Evolutionary conservation across 2,888 invertebrate species (phyloP).

Genomic region (Asteroscopus sphinx): DNA sequence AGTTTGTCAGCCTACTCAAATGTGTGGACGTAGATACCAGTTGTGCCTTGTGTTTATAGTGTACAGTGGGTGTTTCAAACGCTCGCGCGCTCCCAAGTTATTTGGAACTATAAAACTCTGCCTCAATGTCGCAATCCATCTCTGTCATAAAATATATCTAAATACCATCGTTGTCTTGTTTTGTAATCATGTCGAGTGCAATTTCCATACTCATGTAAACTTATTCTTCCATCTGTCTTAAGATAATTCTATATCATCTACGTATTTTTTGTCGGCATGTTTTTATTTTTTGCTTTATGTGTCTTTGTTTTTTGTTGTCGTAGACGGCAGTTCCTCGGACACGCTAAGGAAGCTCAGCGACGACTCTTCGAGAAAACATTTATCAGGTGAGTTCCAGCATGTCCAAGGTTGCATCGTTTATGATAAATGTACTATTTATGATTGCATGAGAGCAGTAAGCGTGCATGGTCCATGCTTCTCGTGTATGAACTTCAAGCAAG

Average conservation of each 20-base stretch:
- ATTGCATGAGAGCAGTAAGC: conserved; percentile 70
- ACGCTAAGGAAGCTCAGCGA: conserved; percentile 86
- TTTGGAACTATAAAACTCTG: conserved; percentile 69
- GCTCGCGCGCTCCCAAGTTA: conserved; percentile 60
- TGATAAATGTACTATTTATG: conserved; percentile 48
- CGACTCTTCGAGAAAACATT: conserved; percentile 88
- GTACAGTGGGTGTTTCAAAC: conserved; percentile 68
- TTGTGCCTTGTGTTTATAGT: conserved; percentile 64
- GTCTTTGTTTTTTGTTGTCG: conserved; percentile 85
- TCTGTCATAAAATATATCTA: conserved; percentile 56
- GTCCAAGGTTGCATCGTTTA: conserved; percentile 45
- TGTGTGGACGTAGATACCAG: conserved; percentile 64
- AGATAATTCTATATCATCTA: conserved; percentile 59
- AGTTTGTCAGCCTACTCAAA: conserved; percentile 72
- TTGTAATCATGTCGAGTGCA: conserved; percentile 53
- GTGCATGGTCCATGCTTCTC: conserved; percentile 78
- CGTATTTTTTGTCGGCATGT: conserved; percentile 79
- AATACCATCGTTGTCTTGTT: conserved; percentile 55
- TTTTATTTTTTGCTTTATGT: conserved; percentile 84
- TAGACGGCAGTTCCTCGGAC: conserved; percentile 88
- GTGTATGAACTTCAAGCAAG: conserved; percentile 62
- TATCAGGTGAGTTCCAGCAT: conserved; percentile 82
- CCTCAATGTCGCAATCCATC: conserved; percentile 66
- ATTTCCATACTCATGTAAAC: conserved; percentile 57
- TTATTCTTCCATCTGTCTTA: conserved; percentile 60